These are phyloP conservation scores for Papilio machaon DNA, from an alignment of 1,140 invertebrate genomes.

Conservation along the genomic window DNA sequence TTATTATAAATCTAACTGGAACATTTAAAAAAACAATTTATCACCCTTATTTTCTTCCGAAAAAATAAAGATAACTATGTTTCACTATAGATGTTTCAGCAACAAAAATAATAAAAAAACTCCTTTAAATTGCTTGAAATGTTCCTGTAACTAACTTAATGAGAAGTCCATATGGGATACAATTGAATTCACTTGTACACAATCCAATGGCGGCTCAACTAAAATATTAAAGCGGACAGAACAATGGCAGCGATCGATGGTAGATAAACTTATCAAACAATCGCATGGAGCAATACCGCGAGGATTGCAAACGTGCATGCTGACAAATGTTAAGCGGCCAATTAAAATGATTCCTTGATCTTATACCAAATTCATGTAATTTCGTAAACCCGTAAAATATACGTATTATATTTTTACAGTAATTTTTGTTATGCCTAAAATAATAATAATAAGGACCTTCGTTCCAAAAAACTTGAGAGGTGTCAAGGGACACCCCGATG, in stretches of 20 bases:
- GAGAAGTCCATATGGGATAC: background rate
- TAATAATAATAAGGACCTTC: too few species aligned
- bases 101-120: background rate
- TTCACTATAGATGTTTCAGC: too few species aligned
- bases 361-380: background rate
- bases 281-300: conserved; percentile 21
- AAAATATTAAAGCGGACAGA: conserved; percentile 28
- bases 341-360: conserved; percentile 1
- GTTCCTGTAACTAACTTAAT: background rate
- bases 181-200: conserved; percentile 17
- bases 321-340: conserved; percentile 4
- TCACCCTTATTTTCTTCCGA: too few species aligned
- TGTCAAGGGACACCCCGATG: too few species aligned
- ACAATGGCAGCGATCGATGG: conserved; percentile 31
- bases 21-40: too few species aligned
- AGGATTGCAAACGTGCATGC: background rate
- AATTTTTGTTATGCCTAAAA: too few species aligned
- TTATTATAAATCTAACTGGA: too few species aligned
- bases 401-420: too few species aligned
- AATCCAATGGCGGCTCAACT: conserved; percentile 27
- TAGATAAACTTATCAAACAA: conserved; percentile 31
- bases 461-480: too few species aligned
- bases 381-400: background rate
- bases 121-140: conserved; percentile 8
- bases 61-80: too few species aligned